Base-by-base conservation (phyloP, 2,888 invertebrate species). In the Drosophila putrida region DNA sequence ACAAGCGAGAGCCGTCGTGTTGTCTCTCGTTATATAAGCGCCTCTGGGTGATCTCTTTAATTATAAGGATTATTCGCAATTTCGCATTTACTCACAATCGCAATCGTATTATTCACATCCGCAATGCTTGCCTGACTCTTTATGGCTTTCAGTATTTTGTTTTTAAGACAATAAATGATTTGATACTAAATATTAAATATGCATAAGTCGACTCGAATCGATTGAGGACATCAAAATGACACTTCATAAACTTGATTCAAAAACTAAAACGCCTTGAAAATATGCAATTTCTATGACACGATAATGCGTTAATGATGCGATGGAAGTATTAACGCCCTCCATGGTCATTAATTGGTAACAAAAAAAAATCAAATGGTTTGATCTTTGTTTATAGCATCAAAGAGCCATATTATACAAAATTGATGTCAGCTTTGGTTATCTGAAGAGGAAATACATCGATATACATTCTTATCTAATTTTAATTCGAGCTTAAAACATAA, bases 31-130 rank as follows among this genome's bases (percentile, higher is more conserved):
- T 87, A 74, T 36, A 66, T 71, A 87, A 87, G 36, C 46, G 38
- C 65, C 43, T 38, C 66, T 71, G 39, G 44, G 51, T 63, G 62
- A 63, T 63, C 62, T 75, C 78, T 82, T 71, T 80, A 85, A 85
- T 86, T 86, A 88, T 81, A 85, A 85, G 84, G 84, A 85, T 88
- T 84, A 78, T 58, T 51, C 51, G 68, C 68, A 62, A 75, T 78
- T 72, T 79, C 55, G 53, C 74, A 72, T 68, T 62, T 60, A 44
- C 11, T 54, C 44, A 54, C 54, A 51, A 15, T 28, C 54, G 38
- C 61, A 61, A 67, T 54, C 68, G 63, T 68, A 69, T 77, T 79
- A 75, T 66, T 61, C 63, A 80, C 80, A 85, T 82, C 85, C 88
- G 82, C 72, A 58, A 59, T 25, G 53, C 31, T 59, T 50, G 27